A percentile compares a stretch with the other conserved stretches of the same genome.
These are phyloP conservation scores for Dipodomys merriami DNA, from an alignment of 2,113 vertebrate species.

Conservation along the genomic window DNA sequence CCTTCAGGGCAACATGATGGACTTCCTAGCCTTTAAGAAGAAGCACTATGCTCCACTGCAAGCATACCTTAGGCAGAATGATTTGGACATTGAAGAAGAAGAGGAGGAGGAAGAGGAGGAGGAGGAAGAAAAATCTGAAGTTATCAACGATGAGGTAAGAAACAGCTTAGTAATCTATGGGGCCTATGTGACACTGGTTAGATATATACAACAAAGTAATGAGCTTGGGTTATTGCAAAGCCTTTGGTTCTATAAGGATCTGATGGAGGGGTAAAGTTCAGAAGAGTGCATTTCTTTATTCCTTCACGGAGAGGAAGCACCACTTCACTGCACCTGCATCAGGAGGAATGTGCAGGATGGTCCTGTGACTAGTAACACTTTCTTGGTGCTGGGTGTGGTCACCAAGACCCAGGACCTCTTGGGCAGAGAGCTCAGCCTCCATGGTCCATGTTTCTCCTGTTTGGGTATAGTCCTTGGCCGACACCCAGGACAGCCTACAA, in stretches of 20 bases:
- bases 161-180: neutral
- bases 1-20: constrained; percentile 99
- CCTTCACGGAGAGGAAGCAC: neutral
- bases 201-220: neutral
- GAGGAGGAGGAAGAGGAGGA: constrained; percentile 98
- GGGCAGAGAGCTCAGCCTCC: neutral
- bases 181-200: neutral
- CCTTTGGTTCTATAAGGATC: neutral
- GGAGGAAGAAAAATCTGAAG: constrained; percentile 96
- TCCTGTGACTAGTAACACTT: no score
- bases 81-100: constrained; percentile 97
- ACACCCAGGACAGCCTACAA: neutral
- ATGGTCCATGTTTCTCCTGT: neutral
- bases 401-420: neutral
- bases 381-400: neutral
- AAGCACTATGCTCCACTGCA: constrained; percentile 95
- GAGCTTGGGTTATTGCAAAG: neutral
- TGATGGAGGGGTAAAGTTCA: neutral
- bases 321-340: neutral
- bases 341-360: neutral
- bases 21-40: constrained; percentile 97
- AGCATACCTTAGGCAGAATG: constrained; percentile 95
- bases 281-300: neutral
- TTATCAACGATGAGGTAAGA: constrained; percentile 97
- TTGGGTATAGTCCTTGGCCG: neutral